A percentile compares a stretch with the other conserved stretches of the same genome.
Evolutionary conservation across 2,113 vertebrate genomes (phyloP).

Genomic region (Apteryx mantelli): DNA sequence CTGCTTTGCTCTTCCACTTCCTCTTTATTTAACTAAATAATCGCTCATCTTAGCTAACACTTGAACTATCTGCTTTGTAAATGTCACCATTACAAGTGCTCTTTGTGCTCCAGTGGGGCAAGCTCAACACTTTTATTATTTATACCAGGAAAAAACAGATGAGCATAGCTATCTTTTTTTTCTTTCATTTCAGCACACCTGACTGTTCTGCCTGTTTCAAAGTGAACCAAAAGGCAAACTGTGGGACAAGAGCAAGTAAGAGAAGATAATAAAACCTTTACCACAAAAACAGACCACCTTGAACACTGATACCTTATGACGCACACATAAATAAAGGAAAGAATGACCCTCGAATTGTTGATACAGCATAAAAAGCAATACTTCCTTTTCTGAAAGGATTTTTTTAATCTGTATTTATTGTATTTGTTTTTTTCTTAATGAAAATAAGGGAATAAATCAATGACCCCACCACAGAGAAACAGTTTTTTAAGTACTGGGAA

Average conservation of each 20-base stretch:
- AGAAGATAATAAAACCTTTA: not conserved
- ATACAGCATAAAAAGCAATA: not conserved
- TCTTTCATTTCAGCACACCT: not conserved
- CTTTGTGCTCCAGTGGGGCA: not conserved
- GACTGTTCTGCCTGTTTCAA: not conserved
- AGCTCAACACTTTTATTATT: not conserved
- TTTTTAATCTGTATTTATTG: conserved; percentile 34
- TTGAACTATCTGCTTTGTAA: not conserved
- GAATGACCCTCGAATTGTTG: not conserved
- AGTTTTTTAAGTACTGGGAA: conserved; percentile 40
- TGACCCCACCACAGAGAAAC: conserved; percentile 34
- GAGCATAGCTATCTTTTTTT: not conserved
- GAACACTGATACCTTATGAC: not conserved
- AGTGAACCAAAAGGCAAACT: not conserved
- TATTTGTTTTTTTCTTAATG: conserved; percentile 19
- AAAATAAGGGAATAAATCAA: conserved; percentile 1
- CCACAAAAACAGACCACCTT: not conserved
- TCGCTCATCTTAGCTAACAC: not conserved
- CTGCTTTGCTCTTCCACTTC: not conserved
- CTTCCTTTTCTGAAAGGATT: not conserved
- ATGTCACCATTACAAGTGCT: not conserved
- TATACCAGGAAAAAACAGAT: not conserved
- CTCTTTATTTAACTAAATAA: not conserved
- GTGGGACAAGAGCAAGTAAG: not conserved
- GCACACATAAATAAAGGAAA: not conserved